These are phyloP conservation scores for Zaprionus taronus DNA, from an alignment of 1,140 invertebrate genomes.

Conservation along the genomic window DNA sequence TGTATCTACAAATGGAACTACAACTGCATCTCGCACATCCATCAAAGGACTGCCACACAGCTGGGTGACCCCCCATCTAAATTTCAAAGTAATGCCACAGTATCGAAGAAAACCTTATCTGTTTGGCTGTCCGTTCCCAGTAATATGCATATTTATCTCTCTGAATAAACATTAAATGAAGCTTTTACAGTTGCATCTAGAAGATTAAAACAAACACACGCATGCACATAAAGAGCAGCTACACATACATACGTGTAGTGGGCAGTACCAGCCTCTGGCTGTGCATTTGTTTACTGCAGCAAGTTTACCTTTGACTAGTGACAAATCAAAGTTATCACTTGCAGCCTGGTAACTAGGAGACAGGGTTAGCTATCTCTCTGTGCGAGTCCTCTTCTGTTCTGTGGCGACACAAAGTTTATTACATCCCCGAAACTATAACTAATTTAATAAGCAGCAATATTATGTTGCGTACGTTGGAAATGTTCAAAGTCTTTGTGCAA, in stretches of 20 bases:
- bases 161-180: neutral
- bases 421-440: neutral
- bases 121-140: neutral
- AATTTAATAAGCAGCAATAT: neutral
- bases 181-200: neutral
- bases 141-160: neutral
- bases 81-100: neutral
- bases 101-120: neutral
- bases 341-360: neutral
- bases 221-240: too few relatives aligned
- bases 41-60: slow-evolving; percentile 12
- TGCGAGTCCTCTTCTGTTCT: neutral
- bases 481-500: slow-evolving; percentile 1
- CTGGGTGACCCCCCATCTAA: neutral
- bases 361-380: too few relatives aligned
- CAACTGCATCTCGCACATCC: neutral
- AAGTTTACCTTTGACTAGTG: neutral
- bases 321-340: neutral
- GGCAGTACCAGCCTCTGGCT: too few relatives aligned
- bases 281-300: neutral
- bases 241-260: too few relatives aligned
- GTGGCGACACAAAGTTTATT: neutral
- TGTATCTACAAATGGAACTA: slow-evolving; percentile 14
- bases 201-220: too few relatives aligned
- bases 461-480: neutral